Base-by-base conservation (phyloP, 2,113 vertebrate genomes). In the Phaetusa simplex region DNA sequence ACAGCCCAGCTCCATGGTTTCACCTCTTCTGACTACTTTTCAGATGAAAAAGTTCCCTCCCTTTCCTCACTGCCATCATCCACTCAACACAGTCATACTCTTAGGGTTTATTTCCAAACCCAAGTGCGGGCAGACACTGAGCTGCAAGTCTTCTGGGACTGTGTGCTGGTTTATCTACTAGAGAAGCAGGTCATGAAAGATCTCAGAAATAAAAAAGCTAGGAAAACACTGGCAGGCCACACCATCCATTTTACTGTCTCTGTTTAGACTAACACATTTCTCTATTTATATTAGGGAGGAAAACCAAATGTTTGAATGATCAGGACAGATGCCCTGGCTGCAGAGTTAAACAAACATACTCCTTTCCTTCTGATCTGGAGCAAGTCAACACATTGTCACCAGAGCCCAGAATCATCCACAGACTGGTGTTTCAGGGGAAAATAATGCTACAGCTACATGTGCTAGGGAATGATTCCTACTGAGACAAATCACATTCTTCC, bases 241-340 rank as follows among this genome's bases (percentile, higher is more conserved):
- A 70, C 59, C 72, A 94, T 90, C 59, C 76, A 88, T 74, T 93
- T 67, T 70, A 86, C 49, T 58, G 79, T 76, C 91, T 95, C 66
- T 88, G 71, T 97, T 96, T 95, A 95, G 92, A 95, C 45, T 88
- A 91, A 89, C 52, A 91, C 38, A 82, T 76, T 82, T 84, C 26
- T 94, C 82, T 96, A 47, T 95, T 96, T 95, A 93, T 42, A 72
- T 72, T 85, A 89, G 49, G 22, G 45, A 95, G 32, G 43, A 74
- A 96, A 93, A 88, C 38, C 43, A 50, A 89, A 92, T 76, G 86
- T 82, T 73, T 3, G 15, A 78, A 85, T 70, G 47, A 91, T 67
- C n/a, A 83, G 82, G 86, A 87, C 70, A 82, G 93, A 97, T 86
- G 89, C 62, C 62, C 86, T 72, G 62, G 73, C 74, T 90, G 62